Evolutionary conservation across 2,113 vertebrate species (phyloP).

Genomic region (Menura novaehollandiae): DNA sequence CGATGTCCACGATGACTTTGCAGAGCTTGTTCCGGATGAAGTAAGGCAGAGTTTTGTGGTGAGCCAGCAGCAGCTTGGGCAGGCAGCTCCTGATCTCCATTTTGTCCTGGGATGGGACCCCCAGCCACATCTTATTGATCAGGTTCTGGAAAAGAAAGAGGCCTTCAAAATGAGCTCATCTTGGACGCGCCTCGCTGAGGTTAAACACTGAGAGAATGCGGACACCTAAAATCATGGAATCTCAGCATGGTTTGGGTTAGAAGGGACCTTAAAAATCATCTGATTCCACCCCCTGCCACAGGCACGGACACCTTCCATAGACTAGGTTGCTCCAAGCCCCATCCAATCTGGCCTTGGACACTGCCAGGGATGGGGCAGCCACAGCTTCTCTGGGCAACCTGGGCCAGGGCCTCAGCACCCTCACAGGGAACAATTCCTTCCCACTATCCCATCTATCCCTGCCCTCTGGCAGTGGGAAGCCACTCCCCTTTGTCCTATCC

Average conservation of each 20-base stretch:
- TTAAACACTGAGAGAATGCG: not conserved
- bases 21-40: constrained; percentile 98
- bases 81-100: constrained; percentile 96
- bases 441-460: not conserved
- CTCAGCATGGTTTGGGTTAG: not conserved
- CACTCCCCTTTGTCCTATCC: not conserved
- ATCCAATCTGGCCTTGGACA: rapidly evolving
- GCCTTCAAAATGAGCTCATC: not conserved
- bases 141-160: constrained; percentile 82
- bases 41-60: constrained; percentile 93
- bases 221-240: no score
- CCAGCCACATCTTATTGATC: constrained; percentile 99
- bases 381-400: not conserved
- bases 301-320: rapidly evolving
- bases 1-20: constrained; percentile 98
- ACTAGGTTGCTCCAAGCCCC: rapidly evolving
- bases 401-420: not conserved
- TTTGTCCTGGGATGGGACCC: constrained; percentile 93
- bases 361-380: not conserved
- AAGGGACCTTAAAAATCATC: not conserved
- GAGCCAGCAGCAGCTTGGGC: constrained; percentile 92
- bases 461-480: not conserved
- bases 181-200: rapidly evolving
- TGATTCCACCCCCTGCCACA: rapidly evolving
- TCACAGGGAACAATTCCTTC: not conserved